phyloP scores from a whole-genome alignment of 2,113 vertebrate species.

The Corvus moneduloides region DNA sequence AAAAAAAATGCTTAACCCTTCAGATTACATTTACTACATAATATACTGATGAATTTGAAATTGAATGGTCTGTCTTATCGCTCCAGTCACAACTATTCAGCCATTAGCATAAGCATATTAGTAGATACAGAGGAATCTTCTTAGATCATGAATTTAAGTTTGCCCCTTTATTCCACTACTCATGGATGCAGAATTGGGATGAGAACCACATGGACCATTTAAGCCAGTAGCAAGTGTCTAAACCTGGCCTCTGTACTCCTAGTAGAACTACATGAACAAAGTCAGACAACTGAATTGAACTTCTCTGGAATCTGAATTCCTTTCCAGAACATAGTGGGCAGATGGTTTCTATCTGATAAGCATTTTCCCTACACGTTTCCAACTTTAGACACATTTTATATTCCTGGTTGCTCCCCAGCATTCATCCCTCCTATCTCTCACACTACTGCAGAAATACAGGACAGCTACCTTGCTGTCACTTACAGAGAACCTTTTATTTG shows the following conservation, averaged over 20 bases:
- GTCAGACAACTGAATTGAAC: background rate
- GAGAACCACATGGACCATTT: background rate
- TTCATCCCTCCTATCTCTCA: background rate
- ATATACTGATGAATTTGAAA: background rate
- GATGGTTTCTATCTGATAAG: background rate
- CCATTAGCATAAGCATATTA: background rate
- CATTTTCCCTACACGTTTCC: background rate
- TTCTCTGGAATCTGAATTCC: background rate
- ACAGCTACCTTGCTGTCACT: background rate
- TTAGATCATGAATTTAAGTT: background rate
- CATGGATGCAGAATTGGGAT: background rate
- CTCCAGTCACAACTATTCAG: background rate
- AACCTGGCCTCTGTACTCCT: background rate
- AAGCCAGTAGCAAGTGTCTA: background rate
- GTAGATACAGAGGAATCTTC: background rate
- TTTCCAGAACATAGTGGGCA: background rate
- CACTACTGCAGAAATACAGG: background rate
- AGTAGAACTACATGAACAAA: background rate
- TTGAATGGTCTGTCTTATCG: background rate
- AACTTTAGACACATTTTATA: background rate
- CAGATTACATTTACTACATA: background rate
- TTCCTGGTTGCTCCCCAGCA: background rate
- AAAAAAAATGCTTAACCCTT: background rate
- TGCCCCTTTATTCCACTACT: background rate
- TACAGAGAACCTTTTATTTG: background rate